A percentile compares a stretch with the other conserved stretches of the same genome.
Evolutionary conservation across 92 coral and sea anemone genomes (phyloP).

Genomic region (Palythoa grandiflora): DNA sequence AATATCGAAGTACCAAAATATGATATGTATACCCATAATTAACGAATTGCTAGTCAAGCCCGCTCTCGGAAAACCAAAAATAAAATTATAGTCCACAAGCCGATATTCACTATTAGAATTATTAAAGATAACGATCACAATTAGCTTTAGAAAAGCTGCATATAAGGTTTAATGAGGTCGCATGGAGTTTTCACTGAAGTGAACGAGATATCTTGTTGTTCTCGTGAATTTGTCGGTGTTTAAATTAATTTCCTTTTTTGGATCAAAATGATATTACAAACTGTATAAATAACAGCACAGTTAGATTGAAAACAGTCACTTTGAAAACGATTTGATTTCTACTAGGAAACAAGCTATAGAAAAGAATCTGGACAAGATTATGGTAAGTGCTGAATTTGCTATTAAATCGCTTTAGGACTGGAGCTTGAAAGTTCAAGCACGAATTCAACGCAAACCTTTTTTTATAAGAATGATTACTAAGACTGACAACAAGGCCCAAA

Average conservation of each 20-base stretch:
- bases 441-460: too few relatives aligned
- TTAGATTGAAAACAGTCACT: neutral
- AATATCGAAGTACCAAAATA: too few relatives aligned
- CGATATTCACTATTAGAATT: neutral
- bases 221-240: neutral
- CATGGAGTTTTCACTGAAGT: neutral
- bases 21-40: too few relatives aligned
- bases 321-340: neutral
- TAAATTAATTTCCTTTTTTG: neutral
- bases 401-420: too few relatives aligned
- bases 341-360: neutral
- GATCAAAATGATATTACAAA: neutral
- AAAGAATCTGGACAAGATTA: neutral
- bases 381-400: neutral
- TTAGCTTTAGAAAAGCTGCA: neutral
- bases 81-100: neutral
- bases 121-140: neutral
- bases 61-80: too few relatives aligned
- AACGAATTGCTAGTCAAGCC: too few relatives aligned
- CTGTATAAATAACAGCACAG: neutral
- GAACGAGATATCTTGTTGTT: neutral
- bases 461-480: too few relatives aligned
- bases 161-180: neutral
- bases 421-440: too few relatives aligned
- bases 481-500: too few relatives aligned